phyloP scores from a whole-genome alignment of 2,888 invertebrate genomes.

The Dasysyrphus tricinctus region DNA sequence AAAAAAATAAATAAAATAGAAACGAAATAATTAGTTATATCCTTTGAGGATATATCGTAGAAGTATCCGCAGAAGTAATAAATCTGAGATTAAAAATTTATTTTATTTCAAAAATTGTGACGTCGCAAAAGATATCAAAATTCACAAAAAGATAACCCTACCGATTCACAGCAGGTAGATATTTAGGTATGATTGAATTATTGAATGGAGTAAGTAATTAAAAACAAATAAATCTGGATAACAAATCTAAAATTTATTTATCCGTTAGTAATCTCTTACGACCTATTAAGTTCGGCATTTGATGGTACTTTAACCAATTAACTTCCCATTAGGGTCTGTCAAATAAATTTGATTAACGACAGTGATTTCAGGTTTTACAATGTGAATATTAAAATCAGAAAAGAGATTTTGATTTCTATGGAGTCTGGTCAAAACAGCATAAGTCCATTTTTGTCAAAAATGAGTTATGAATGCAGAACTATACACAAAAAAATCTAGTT shows the following conservation, averaged over 20 bases:
- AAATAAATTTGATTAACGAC: constrained; percentile 12
- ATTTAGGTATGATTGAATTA: constrained; percentile 3
- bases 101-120: no score
- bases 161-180: no score
- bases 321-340: constrained; percentile 18
- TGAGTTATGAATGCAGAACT: no score
- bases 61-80: not conserved
- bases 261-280: constrained; percentile 20
- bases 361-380: no score
- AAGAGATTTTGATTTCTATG: no score
- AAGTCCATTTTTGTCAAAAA: no score
- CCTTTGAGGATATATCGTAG: not conserved
- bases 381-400: no score
- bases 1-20: not conserved
- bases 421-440: no score
- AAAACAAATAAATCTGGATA: constrained; percentile 43
- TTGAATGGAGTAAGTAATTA: constrained; percentile 37
- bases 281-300: constrained; percentile 33
- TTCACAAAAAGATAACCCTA: not conserved
- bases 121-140: not conserved
- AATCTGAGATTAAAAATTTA: not conserved
- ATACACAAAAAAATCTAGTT: no score
- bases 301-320: constrained; percentile 38
- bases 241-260: constrained; percentile 28
- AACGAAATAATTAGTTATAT: not conserved